Conservation (phyloP, 2,888 invertebrate species). For the Escarpia spicata region DNA sequence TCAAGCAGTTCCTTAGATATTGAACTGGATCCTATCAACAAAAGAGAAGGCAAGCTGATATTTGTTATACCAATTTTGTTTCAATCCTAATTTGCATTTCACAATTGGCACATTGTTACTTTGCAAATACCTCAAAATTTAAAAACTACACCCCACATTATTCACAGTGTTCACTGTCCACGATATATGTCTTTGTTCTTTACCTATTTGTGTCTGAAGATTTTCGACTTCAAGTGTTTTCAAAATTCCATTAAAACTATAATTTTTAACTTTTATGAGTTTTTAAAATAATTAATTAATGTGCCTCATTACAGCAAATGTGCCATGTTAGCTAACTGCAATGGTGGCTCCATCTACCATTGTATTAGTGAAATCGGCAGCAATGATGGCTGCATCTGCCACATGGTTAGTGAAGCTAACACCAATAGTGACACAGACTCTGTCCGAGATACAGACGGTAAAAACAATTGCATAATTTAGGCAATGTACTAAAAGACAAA, state of each 20-base stretch:
- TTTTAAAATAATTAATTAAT: no score
- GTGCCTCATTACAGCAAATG: no score
- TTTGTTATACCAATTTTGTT: neutral
- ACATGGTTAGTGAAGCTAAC: neutral
- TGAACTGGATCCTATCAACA: slow-evolving; percentile 48
- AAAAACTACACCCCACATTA: neutral
- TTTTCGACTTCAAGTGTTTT: no score
- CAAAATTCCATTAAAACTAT: no score
- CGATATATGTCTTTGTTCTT: neutral
- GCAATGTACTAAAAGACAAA: no score
- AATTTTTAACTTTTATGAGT: no score
- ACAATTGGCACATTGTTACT: neutral
- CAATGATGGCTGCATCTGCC: neutral
- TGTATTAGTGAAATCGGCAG: neutral
- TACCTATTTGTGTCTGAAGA: no score
- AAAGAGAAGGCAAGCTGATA: neutral
- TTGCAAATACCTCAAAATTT: neutral
- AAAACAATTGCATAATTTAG: no score
- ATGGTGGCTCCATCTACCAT: neutral
- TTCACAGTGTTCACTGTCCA: neutral
- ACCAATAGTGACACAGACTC: neutral
- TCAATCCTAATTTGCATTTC: neutral
- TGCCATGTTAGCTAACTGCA: neutral
- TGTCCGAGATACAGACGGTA: neutral
- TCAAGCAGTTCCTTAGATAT: slow-evolving; percentile 44